A percentile compares a stretch with the other conserved stretches of the same genome.
These are phyloP conservation scores for Phylloscopus collybita DNA, from an alignment of 2,797 vertebrate species.

Conservation along the genomic window DNA sequence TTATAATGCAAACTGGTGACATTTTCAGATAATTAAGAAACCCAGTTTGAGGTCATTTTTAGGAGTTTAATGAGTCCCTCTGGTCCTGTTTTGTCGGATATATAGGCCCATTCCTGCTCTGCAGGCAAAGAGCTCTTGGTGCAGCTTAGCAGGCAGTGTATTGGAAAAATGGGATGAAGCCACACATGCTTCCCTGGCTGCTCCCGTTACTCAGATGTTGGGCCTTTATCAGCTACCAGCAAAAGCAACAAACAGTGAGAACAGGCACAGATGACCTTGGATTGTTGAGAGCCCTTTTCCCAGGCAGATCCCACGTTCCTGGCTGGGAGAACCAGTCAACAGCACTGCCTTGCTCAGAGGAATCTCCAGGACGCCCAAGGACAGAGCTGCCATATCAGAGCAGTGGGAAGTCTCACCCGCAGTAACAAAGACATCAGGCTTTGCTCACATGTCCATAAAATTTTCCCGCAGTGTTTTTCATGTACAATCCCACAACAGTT, in stretches of 20 bases:
- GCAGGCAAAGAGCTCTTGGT: background rate
- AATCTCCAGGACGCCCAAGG: background rate
- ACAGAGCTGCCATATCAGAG: background rate
- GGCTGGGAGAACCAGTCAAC: background rate
- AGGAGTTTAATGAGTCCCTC: background rate
- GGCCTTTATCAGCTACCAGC: conserved; percentile 37
- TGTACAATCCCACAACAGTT: background rate
- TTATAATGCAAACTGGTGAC: background rate
- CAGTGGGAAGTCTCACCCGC: background rate
- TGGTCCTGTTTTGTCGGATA: background rate
- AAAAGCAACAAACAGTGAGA: conserved; percentile 1
- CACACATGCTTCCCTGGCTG: background rate
- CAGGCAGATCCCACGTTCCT: background rate
- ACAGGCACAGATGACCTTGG: conserved; percentile 32
- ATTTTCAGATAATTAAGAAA: conserved; percentile 9
- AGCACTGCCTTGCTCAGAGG: background rate
- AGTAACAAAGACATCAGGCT: background rate
- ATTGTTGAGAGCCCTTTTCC: background rate
- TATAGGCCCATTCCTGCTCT: background rate
- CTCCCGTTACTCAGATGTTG: background rate
- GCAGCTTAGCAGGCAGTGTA: background rate
- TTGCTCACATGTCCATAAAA: background rate
- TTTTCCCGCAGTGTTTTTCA: background rate
- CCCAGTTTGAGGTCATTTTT: background rate
- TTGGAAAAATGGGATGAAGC: background rate